Percentiles rank a stretch among this genome's conserved stretches.
These are phyloP conservation scores for Chrysaora quinquecirrha DNA, from an alignment of 30 jellyfish, hydroid and myxozoan species.

Conservation along the genomic window DNA sequence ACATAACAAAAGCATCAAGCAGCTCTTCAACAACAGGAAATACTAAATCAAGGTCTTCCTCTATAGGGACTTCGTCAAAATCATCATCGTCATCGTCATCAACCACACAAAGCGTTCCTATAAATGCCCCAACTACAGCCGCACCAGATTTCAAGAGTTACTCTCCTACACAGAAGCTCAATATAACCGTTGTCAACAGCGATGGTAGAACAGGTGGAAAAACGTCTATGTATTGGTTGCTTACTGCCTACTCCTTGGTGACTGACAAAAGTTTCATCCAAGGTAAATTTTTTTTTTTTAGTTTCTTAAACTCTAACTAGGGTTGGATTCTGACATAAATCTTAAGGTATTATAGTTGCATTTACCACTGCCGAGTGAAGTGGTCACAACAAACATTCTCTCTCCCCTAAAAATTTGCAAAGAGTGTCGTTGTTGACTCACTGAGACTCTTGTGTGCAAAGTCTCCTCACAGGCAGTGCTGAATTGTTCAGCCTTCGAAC, in stretches of 20 bases:
- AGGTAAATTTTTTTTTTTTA: slow-evolving; percentile 39
- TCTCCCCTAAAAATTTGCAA: too few species aligned
- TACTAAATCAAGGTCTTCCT: slow-evolving; percentile 6
- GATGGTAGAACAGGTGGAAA: slow-evolving; percentile 40
- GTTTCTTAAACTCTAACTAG: too few species aligned
- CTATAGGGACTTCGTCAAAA: slow-evolving; percentile 13
- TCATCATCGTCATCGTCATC: slow-evolving; percentile 56
- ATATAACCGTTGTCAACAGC: slow-evolving; percentile 24
- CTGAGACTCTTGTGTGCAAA: too few species aligned
- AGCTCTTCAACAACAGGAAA: not conserved
- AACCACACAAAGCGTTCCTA: slow-evolving; percentile 47
- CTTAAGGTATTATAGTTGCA: too few species aligned
- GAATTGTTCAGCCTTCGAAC: too few species aligned
- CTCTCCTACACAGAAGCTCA: slow-evolving; percentile 2
- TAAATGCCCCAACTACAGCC: slow-evolving; percentile 25
- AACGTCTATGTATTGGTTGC: slow-evolving; percentile 73
- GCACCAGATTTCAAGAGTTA: not conserved
- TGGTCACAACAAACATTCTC: too few species aligned
- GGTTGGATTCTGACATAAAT: too few species aligned
- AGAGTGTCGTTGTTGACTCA: too few species aligned
- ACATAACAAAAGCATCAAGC: slow-evolving; percentile 3
- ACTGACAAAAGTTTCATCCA: slow-evolving; percentile 75
- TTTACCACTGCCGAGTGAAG: too few species aligned
- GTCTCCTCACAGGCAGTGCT: too few species aligned
- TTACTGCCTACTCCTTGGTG: slow-evolving; percentile 79